Evolutionary conservation across 2,888 invertebrate species (phyloP).

Genomic region (Acheta domesticus): DNA sequence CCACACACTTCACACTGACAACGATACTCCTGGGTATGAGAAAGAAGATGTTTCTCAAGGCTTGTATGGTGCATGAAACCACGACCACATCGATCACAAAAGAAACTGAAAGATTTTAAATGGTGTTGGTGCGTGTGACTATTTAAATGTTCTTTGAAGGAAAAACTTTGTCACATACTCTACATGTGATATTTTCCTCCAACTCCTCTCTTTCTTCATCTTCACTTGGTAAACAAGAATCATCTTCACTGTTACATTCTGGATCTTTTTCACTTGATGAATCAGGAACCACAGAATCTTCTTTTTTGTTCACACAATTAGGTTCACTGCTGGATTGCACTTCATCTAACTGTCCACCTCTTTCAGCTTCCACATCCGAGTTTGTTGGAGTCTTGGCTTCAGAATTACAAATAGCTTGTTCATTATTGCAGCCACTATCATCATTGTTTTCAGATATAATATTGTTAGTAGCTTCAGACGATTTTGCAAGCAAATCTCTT

Average conservation of each 20-base stretch:
- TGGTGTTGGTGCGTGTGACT: constrained; percentile 37
- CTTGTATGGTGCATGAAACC: constrained; percentile 39
- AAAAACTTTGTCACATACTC: constrained; percentile 41
- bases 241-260: background rate
- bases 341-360: background rate
- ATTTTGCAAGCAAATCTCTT: constrained; percentile 21
- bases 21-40: constrained; percentile 32
- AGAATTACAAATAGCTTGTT: too few species aligned
- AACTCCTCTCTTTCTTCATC: constrained; percentile 18
- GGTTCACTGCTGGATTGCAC: background rate
- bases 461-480: background rate
- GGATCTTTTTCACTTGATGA: background rate
- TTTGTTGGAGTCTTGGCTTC: background rate
- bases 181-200: constrained; percentile 34
- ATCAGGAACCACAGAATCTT: background rate
- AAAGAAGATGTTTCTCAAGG: constrained; percentile 34
- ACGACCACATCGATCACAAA: constrained; percentile 42
- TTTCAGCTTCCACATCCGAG: constrained; percentile 4
- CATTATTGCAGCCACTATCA: too few species aligned
- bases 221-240: background rate
- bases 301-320: background rate
- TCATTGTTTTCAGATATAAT: background rate
- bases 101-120: constrained; percentile 37
- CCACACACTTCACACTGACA: constrained; percentile 38
- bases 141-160: constrained; percentile 37